A percentile compares a stretch with the other conserved stretches of the same genome.
Evolutionary conservation across 2,888 invertebrate species (phyloP).

Genomic region (Glaucopsyche alexis): DNA sequence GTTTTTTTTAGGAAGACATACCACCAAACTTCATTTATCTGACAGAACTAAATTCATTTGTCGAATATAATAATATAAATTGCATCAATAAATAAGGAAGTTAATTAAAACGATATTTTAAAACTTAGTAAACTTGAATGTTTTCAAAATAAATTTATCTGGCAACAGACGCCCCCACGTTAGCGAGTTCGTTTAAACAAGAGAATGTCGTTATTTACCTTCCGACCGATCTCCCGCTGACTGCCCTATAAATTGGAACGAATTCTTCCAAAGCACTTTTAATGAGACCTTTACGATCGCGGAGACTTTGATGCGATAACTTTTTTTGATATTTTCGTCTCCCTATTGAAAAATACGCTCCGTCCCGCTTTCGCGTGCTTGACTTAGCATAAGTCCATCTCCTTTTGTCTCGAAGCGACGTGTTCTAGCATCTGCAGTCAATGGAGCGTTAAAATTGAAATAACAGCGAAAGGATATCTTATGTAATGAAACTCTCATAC

Average conservation of each 20-base stretch:
- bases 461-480: constrained; percentile 69
- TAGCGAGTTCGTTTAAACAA: constrained; percentile 56
- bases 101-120: constrained; percentile 22
- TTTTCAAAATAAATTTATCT: constrained; percentile 25
- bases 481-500: constrained; percentile 52
- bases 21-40: background rate
- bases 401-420: constrained; percentile 56
- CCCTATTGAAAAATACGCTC: constrained; percentile 60
- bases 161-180: constrained; percentile 29
- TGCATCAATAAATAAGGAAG: background rate
- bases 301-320: constrained; percentile 75
- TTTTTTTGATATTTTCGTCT: constrained; percentile 75
- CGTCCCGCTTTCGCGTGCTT: constrained; percentile 51
- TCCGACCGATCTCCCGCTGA: constrained; percentile 61
- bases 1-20: background rate
- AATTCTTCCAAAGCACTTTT: constrained; percentile 75
- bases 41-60: background rate
- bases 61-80: background rate
- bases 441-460: constrained; percentile 79
- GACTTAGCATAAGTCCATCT: constrained; percentile 47
- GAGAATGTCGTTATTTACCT: constrained; percentile 67
- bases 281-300: constrained; percentile 73
- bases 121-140: constrained; percentile 21
- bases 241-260: constrained; percentile 72
- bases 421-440: constrained; percentile 75